Evolutionary conservation across 2,888 invertebrate species (phyloP).

Genomic region (Andrena camellia): DNA sequence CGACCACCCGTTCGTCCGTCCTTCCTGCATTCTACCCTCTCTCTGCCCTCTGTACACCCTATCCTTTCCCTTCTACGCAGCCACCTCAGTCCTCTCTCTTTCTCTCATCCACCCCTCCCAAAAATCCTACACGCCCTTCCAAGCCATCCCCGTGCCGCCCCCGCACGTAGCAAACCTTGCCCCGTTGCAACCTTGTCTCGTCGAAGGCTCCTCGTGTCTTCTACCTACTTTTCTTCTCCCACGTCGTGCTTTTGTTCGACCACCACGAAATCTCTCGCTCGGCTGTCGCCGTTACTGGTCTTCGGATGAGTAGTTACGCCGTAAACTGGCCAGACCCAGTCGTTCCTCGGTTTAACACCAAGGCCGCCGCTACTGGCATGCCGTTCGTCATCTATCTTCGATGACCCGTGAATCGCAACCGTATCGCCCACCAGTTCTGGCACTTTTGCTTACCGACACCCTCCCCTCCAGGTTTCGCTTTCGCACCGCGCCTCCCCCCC

Average conservation of each 20-base stretch:
- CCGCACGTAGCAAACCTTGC: conserved; percentile 44
- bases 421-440: not conserved
- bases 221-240: conserved; percentile 64
- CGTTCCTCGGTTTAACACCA: conserved; percentile 36
- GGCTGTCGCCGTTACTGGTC: conserved; percentile 44
- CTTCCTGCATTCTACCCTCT: conserved; percentile 65
- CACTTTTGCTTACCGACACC: not conserved
- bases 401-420: not conserved
- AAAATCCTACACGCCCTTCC: conserved; percentile 54
- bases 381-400: conserved; percentile 11
- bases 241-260: conserved; percentile 58
- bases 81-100: conserved; percentile 21
- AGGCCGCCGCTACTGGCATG: conserved; percentile 20
- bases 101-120: conserved; percentile 12
- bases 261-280: conserved; percentile 63
- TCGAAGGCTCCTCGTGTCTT: conserved; percentile 57
- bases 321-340: conserved; percentile 49
- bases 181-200: conserved; percentile 56
- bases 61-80: not conserved
- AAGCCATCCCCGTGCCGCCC: conserved; percentile 31
- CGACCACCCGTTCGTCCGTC: conserved; percentile 78
- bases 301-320: conserved; percentile 54
- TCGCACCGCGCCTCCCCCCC: not conserved
- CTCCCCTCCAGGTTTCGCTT: not conserved
- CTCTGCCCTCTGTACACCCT: conserved; percentile 17